A percentile compares a stretch with the other conserved stretches of the same genome.
These are phyloP conservation scores for Styela clava DNA, from an alignment of 23 tunicate genomes.

Conservation along the genomic window DNA sequence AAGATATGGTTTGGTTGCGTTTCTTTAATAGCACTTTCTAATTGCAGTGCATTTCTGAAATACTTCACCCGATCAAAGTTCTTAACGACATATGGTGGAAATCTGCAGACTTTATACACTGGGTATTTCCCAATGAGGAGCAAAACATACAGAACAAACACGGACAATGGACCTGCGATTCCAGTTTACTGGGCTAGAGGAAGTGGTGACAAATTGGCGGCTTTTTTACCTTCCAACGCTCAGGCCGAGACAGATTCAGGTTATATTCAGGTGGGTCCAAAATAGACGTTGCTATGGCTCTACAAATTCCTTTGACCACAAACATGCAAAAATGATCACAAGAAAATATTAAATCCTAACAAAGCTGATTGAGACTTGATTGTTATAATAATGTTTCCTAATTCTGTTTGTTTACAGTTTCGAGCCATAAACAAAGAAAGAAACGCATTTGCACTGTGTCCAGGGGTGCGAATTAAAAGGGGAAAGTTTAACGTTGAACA, in stretches of 20 bases:
- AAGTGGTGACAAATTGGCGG: neutral
- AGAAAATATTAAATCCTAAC: too few relatives aligned
- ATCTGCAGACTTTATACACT: neutral
- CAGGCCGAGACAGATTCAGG: neutral
- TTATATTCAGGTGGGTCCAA: constrained; percentile 1
- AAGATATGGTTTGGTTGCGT: too few relatives aligned
- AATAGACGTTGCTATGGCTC: neutral
- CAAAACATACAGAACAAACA: neutral
- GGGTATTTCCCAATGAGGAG: neutral
- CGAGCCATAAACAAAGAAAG: constrained; percentile 9
- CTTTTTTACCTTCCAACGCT: neutral
- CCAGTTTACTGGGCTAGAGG: constrained; percentile 12
- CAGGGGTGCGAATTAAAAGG: too few relatives aligned
- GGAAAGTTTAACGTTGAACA: constrained; percentile 3
- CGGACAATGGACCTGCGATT: constrained; percentile 12
- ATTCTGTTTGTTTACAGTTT: neutral
- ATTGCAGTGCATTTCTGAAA: constrained; percentile 12
- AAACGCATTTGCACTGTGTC: constrained; percentile 21
- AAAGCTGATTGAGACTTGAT: neutral
- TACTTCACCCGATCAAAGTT: constrained; percentile 11
- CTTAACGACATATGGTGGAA: constrained; percentile 10
- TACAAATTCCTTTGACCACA: too few relatives aligned
- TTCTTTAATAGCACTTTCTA: too few relatives aligned
- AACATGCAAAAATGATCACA: too few relatives aligned
- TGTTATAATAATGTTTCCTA: too few relatives aligned